Base-by-base conservation (phyloP, 2,888 invertebrate species). In the Neoscelio sp. region DNA sequence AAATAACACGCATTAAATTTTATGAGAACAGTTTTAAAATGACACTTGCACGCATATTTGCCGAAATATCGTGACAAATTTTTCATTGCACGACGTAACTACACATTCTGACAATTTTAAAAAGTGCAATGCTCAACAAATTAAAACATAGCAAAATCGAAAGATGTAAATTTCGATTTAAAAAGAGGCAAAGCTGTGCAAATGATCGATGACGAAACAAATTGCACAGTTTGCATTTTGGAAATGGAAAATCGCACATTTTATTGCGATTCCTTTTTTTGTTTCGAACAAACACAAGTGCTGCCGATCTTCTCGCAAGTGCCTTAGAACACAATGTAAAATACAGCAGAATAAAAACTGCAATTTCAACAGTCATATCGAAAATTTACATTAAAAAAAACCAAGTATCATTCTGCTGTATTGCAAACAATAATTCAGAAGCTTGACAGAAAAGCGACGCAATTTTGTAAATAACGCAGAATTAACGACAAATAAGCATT, bases 271-370 rank as follows among this genome's bases (percentile, higher is more conserved):
- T 64, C 13, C 23, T 6, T 4, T 23, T 6, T n/a, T n/a, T n/a
- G n/a, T 26, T 48, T 48, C 5, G 30, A 64, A 64, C 50, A 50
- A 50, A 50, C n/a, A 40, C 33, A 58, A 58, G 48, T 68, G 48
- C 58, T 68, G 68, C 68, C 58, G 56, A 58, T 58, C 30, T 58
- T 68, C 38, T 75, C 50, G 52, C 42, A 67, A 75, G 75, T 75
- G 67, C 75, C 75, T 75, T 75, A 58, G 12, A 67, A 67, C 10
- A 50, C 75, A 17, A 56, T 65, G 8, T 54, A 33, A 54, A 73
- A 26, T 40, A 48, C 58, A 46, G 18, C 18, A 30, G 10, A 50
- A 50, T 8, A 10, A 46, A n/a, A n/a, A 12, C 8, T 1, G 5
- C 8, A 17, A 8, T 12, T 12, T n/a, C n/a, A n/a, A n/a, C 5